Evolutionary conservation across 1,140 invertebrate genomes (phyloP), one percentile per base, ranked within the genome.

Genomic region (Drosophila leontia): DNA sequence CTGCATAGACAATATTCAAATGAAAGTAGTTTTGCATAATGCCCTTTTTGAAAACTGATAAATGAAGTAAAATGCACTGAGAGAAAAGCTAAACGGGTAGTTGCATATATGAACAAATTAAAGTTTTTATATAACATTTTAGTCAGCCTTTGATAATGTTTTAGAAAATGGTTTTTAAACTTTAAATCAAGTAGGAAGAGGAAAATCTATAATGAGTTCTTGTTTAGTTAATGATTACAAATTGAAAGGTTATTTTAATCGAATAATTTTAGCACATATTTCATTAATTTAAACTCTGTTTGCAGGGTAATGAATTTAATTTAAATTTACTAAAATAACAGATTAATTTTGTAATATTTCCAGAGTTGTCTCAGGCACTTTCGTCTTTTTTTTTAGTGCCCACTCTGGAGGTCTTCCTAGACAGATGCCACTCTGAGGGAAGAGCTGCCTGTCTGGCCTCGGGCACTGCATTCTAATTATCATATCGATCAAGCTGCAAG

Each of bases 391-490:
- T 15, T 53, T 53, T 35, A 17, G 58, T 59, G 39, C 45, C 57
- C 42, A 15, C 17, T 32, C n/a, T 13, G 3, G 41, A 12, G 32
- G 71, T 26, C 48, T 48, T 29, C 37, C 32, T 39, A 42, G 44
- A 60, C 82, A 86, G 75, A 78, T 86, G 82, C 69, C 79, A 45
- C 47, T 57, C 61, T 70, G 69, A 72, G 58, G 61, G 57, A 63
- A 53, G 56, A 78, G 50, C 61, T 69, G 45, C 47, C 71, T 42
- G 60, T 32, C 42, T 75, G n/a, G 65, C 84, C 80, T 85, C 63
- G 57, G 58, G 61, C 78, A 79, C 68, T 90, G 85, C 85, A 90
- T 76, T 90, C 70, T 85, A 85, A 88, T 90, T 88, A 88, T 88
- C 85, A 90, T 90, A 88, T 88, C 75, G 75, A 90, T 90, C 85